These are phyloP conservation scores for Dolichoris vasculosae DNA, from an alignment of 1,140 invertebrate species.

Conservation along the genomic window DNA sequence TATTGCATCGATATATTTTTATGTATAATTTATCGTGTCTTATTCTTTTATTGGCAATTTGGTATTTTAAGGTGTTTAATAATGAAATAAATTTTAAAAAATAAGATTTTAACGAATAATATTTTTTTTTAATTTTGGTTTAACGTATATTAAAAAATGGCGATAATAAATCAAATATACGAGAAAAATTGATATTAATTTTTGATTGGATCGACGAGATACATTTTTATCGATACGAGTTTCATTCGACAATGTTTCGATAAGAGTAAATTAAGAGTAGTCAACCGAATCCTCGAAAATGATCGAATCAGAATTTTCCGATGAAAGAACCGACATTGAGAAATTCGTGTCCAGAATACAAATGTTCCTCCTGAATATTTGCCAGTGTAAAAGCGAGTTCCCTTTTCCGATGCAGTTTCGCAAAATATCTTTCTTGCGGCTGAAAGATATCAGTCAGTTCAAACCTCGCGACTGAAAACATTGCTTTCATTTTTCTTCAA, in stretches of 20 bases:
- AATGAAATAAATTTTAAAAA: no score
- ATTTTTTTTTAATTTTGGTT: not conserved
- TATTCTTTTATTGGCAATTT: no score
- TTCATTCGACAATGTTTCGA: not conserved
- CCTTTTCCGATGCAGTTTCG: not conserved
- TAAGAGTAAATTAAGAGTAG: not conserved
- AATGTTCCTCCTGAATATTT: not conserved
- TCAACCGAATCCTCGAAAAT: not conserved
- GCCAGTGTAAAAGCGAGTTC: not conserved
- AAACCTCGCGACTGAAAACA: not conserved
- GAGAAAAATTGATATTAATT: not conserved
- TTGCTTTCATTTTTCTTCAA: constrained; percentile 41
- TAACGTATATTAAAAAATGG: not conserved
- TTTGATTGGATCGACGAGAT: not conserved
- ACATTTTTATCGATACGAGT: not conserved
- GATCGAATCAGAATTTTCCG: not conserved
- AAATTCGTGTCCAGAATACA: not conserved
- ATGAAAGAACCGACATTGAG: not conserved
- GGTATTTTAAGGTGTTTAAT: no score
- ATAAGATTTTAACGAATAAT: not conserved
- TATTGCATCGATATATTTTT: no score
- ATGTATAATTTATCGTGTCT: no score
- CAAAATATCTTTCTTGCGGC: constrained; percentile 36
- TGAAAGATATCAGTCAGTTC: constrained; percentile 25
- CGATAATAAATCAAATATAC: no score